phyloP scores from a whole-genome alignment of 2,797 vertebrate genomes.

The Enteromius trimaculatus region DNA sequence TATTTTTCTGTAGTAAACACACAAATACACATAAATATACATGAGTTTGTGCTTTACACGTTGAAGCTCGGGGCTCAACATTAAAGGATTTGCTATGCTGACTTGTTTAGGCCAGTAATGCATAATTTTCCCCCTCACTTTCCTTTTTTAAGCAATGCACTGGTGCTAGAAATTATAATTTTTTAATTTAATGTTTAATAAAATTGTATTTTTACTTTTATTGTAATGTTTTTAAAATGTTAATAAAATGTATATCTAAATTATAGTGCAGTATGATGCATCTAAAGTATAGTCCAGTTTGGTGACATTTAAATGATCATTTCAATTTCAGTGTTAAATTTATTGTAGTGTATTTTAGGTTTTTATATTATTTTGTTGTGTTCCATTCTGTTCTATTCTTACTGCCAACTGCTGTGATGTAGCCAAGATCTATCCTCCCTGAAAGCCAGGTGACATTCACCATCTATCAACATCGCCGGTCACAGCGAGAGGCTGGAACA shows the following conservation, averaged over 20 bases:
- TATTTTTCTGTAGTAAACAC: slow-evolving; percentile 7
- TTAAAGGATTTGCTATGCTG: slow-evolving; percentile 7
- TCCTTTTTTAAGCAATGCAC: neutral
- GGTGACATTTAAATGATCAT: too few relatives aligned
- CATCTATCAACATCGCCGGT: slow-evolving; percentile 36
- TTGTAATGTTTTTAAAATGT: neutral
- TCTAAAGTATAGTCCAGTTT: too few relatives aligned
- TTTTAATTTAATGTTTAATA: neutral
- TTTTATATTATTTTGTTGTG: neutral
- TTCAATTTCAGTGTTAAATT: neutral
- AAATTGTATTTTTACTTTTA: neutral
- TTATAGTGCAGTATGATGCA: too few relatives aligned
- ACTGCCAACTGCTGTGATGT: slow-evolving; percentile 2
- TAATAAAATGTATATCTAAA: neutral
- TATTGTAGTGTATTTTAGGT: neutral
- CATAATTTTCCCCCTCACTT: neutral
- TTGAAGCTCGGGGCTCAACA: neutral
- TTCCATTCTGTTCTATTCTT: neutral
- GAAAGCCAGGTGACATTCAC: slow-evolving; percentile 37
- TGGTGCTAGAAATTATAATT: neutral
- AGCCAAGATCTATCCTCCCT: slow-evolving; percentile 15
- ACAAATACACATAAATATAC: neutral
- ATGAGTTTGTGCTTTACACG: neutral
- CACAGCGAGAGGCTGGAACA: slow-evolving; percentile 9
- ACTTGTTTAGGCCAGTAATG: neutral